Evolutionary conservation across 2,888 invertebrate genomes (phyloP), one percentile per base, ranked within the genome.

Genomic region (Cactoblastis cactorum): DNA sequence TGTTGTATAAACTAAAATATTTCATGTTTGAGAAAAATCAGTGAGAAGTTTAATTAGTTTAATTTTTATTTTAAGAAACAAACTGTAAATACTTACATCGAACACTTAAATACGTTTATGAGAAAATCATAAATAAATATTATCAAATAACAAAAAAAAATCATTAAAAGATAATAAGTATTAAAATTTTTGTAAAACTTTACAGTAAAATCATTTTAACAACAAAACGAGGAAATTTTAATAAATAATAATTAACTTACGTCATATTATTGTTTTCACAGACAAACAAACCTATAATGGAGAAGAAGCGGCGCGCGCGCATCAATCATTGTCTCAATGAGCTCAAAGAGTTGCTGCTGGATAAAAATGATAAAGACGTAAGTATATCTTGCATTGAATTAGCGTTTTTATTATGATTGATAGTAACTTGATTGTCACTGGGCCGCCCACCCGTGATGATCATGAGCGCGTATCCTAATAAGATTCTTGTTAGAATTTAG

Each of bases 241-340:
- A 32, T 2, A 34, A n/a, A 34, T 9, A 12, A 12, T 35, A 14
- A 14, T 6, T 6, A 14, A 35, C 14, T 15, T 14, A 35, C 34
- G 14, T 14, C 3, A 3, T 8, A 14, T 14, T 14, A 17, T 53
- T 37, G n/a, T 33, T 33, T 32, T 28, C n/a, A 9, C 92, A 97
- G 97, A 96, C 95, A 50, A 96, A 96, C 73, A 97, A 97, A 78
- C 97, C 97, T 24, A 95, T 97, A 65, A 97, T 97, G 96, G 97
- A 97, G 83, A 97, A 97, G 82, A 92, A 95, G 65, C 90, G 97
- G 61, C 92, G 97, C 62, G 97, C 97, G 50, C 92, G 97, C 70
- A 97, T 97, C 74, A 97, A 97, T 85, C 93, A 96, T 72, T 96
- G 96, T 69, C 91, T 97, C 54, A 95, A 96, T 70, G 97, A 97